Percentiles rank a stretch among this genome's conserved stretches.
Conservation (phyloP, 2,797 vertebrate species). For the Halcyon smyrnensis region DNA sequence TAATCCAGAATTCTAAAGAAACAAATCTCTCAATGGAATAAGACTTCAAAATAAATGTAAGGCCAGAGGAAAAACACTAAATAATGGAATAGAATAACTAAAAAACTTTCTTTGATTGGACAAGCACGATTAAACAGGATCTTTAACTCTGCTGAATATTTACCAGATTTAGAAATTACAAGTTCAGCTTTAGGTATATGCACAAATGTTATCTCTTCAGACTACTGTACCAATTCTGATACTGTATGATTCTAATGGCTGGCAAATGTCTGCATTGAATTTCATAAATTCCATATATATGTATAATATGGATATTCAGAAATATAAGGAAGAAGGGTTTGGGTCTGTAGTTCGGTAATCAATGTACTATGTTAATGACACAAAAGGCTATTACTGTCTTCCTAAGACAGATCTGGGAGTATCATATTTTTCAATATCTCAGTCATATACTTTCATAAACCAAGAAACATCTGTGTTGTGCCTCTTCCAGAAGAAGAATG, state of each 20-base stretch:
- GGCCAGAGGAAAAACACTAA: background rate
- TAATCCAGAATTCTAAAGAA: background rate
- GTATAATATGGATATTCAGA: background rate
- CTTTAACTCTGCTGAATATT: background rate
- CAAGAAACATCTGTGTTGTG: conserved; percentile 15
- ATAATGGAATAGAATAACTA: background rate
- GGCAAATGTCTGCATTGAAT: background rate
- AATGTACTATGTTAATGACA: background rate
- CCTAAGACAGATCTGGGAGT: background rate
- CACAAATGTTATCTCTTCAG: background rate
- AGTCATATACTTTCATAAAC: conserved; percentile 4
- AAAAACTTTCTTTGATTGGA: background rate
- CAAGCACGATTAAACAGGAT: background rate
- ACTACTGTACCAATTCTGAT: background rate
- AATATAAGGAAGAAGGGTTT: background rate
- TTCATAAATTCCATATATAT: background rate
- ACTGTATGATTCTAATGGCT: background rate
- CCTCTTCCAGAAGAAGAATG: background rate
- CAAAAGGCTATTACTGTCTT: background rate
- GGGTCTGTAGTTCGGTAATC: background rate
- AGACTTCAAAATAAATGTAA: background rate
- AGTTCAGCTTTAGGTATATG: background rate
- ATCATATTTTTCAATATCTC: background rate
- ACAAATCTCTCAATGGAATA: background rate
- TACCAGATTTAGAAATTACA: background rate